Base-by-base conservation (phyloP, 64 coral and sea anemone species). In the Acropora yongei region DNA sequence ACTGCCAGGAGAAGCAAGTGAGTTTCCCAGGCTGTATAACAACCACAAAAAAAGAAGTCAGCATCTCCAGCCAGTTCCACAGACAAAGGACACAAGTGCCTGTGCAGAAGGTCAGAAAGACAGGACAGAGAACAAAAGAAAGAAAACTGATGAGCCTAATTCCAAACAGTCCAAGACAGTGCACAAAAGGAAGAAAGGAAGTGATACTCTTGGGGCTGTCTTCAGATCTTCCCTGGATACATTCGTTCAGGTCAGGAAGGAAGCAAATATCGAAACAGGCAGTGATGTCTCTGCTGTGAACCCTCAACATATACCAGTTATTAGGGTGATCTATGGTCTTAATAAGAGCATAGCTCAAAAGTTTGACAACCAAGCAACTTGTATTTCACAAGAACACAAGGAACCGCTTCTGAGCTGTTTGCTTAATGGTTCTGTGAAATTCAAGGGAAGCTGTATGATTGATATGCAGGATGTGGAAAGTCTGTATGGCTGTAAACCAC, bases 391-490 rank as follows among this genome's bases (percentile, higher is more conserved):
- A 76, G 19, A 63, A 42, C 30, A 78, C 39, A 88, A 60, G 80
- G 30, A 88, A 57, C 74, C 81, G 6, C 78, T 88, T 61, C 47
- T 93, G 10, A 82, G 75, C 9, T 73, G 51, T 69, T 40, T 20
- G n/a, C 11, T 63, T 8, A 41, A 93, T 48, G 48, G 63, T 30
- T 40, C 50, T 43, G 92, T 84, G 8, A 89, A 20, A 42, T 93
- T 93, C 57, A 63, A 58, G 3, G 86, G 78, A 18, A 83, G 68
- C 48, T 18, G 0, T 39, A 48, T 77, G 39, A 83, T 77, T 63
- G 86, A 89, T 89, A 17, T 65, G 16, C 72, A 83, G 30, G 86
- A 93, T 83, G 50, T 93, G 8, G 8, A 88, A 41, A 65, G 61
- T 84, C 76, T 93, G 47, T 13, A 80, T 49, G 78, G 92, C 41